A percentile compares a stretch with the other conserved stretches of the same genome.
phyloP scores from a whole-genome alignment of 2,797 vertebrate species.

The Percopsis omiscomaycus region DNA sequence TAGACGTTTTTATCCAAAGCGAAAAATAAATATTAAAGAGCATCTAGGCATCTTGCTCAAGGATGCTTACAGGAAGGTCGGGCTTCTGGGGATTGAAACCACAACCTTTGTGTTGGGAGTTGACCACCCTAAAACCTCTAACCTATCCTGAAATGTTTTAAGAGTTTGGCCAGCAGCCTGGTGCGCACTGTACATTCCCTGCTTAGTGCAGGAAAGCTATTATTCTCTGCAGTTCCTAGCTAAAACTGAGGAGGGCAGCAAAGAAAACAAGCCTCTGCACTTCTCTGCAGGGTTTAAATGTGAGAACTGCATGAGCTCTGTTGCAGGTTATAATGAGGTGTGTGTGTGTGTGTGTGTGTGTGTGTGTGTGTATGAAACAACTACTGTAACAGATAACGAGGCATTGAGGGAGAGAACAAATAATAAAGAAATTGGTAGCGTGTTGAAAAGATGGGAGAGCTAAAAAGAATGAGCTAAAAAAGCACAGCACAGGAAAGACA shows the following conservation, averaged over 20 bases:
- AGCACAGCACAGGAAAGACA: constrained; percentile 1
- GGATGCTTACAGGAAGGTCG: too few species aligned
- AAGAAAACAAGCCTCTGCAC: constrained; percentile 10
- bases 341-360: constrained; percentile 10
- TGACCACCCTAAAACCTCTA: too few species aligned
- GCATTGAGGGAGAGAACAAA: constrained; percentile 29
- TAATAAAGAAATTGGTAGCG: constrained; percentile 10
- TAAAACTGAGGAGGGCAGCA: constrained; percentile 45
- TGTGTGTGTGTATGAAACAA: background rate
- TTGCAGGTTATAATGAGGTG: constrained; percentile 42
- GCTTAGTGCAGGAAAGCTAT: too few species aligned
- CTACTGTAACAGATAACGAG: constrained; percentile 38
- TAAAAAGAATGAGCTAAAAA: constrained; percentile 9
- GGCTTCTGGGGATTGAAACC: background rate
- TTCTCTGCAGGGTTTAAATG: constrained; percentile 1
- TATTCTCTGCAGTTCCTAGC: constrained; percentile 15
- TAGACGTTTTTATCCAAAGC: too few species aligned
- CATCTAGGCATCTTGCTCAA: too few species aligned
- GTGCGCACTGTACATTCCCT: too few species aligned
- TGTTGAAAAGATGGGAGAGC: constrained; percentile 24
- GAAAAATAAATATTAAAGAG: too few species aligned
- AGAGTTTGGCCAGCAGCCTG: too few species aligned
- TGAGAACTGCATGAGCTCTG: constrained; percentile 34
- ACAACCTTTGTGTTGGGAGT: background rate
- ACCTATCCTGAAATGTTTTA: too few species aligned